Base-by-base conservation (phyloP, 2,888 invertebrate species). In the Salpingus planirostris region DNA sequence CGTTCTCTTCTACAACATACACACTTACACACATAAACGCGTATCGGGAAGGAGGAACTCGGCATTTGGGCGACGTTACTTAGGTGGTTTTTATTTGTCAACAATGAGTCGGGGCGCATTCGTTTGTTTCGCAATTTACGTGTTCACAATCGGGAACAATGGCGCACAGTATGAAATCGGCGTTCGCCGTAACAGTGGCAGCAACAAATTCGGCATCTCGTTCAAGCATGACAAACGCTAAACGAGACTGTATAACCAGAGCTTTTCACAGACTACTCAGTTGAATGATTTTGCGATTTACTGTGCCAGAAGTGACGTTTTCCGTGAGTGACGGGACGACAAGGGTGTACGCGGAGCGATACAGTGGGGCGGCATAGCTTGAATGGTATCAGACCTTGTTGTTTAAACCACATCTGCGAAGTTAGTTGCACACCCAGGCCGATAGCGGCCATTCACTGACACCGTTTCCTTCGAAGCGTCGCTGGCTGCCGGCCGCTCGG, bases 231-330 rank as follows among this genome's bases (percentile, higher is more conserved):
- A 49, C 47, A 47, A 47, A 47, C 46, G 46, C 43, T 49, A 49
- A 50, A 47, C 51, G 50, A 47, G 50, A 54, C 52, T 50, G 49
- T 54, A 56, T 52, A 50, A 51, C 48, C 49, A 50, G 51, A 50
- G 56, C 56, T 55, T 57, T 57, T 56, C 56, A 53, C 50, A 53
- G 55, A 52, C 50, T 50, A 55, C 55, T 54, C 56, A 55, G 56
- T 57, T 50, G 55, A 56, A 57, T 57, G 47, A 46, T 47, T 47
- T 44, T 44, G 44, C 47, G 46, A 47, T 47, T 47, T 46, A 46
- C 41, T 46, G 42, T 46, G 44, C 42, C 44, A 47, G 45, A 47
- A 47, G 43, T 47, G 47, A 47, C 47, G 55, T 56, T 56, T 57
- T 54, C 57, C 56, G 55, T 56, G 56, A 56, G 52, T 52, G 53